phyloP scores from a whole-genome alignment of 1,140 invertebrate species.

The Zaprionus tsacasi region DNA sequence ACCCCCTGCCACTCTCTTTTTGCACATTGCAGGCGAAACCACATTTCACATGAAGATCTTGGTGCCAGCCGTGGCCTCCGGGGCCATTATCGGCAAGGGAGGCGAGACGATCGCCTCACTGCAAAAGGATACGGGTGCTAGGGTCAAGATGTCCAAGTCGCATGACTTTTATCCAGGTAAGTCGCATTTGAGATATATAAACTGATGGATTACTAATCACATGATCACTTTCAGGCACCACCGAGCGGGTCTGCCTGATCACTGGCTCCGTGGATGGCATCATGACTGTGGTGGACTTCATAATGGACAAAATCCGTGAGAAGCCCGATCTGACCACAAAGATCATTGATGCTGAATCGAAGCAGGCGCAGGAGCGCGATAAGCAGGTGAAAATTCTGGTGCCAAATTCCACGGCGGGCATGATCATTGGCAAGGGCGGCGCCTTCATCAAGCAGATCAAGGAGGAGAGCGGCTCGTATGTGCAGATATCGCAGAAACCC shows the following conservation, averaged over 20 bases:
- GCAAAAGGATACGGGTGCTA: slow-evolving; percentile 97
- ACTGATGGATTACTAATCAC: not conserved
- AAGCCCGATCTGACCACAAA: slow-evolving; percentile 96
- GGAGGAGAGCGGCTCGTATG: slow-evolving; percentile 98
- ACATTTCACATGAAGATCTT: slow-evolving; percentile 97
- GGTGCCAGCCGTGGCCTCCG: slow-evolving; percentile 97
- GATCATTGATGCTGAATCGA: slow-evolving; percentile 89
- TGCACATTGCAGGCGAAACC: slow-evolving; percentile 86
- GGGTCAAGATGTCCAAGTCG: slow-evolving; percentile 99
- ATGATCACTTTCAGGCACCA: slow-evolving; percentile 89
- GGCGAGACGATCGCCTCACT: slow-evolving; percentile 98
- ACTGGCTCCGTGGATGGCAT: slow-evolving; percentile 97
- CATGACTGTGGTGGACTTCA: slow-evolving; percentile 96
- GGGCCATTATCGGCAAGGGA: slow-evolving; percentile 98
- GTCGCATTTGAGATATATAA: slow-evolving; percentile 40
- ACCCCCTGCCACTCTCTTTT: slow-evolving; percentile 54
- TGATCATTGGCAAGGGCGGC: slow-evolving; percentile 99
- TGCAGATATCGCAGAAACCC: slow-evolving; percentile 99
- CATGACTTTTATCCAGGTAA: slow-evolving; percentile 99
- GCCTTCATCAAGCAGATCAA: slow-evolving; percentile 99
- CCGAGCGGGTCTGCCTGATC: slow-evolving; percentile 98
- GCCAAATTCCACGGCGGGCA: slow-evolving; percentile 98
- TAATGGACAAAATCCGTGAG: slow-evolving; percentile 99
- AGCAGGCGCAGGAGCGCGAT: slow-evolving; percentile 90
- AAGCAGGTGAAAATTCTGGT: slow-evolving; percentile 98